These are phyloP conservation scores for Eulithis prunata DNA, from an alignment of 2,888 invertebrate genomes.

Conservation along the genomic window DNA sequence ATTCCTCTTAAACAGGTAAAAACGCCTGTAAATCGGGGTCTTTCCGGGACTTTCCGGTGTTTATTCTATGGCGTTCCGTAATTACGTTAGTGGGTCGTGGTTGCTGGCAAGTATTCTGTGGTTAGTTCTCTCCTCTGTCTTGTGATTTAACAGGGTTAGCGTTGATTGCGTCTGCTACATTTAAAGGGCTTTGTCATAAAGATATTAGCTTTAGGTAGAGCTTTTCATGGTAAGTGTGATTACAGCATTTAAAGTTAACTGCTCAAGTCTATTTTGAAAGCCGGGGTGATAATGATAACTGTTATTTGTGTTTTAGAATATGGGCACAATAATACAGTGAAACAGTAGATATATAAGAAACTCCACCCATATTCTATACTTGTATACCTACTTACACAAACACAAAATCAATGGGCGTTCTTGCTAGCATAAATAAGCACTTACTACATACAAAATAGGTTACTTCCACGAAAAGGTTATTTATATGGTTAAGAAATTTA, in stretches of 20 bases:
- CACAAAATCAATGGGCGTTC: too few relatives aligned
- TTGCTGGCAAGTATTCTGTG: constrained; percentile 11
- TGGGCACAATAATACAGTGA: too few relatives aligned
- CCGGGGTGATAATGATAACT: too few relatives aligned
- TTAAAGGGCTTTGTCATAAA: constrained; percentile 43
- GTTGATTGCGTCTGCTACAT: constrained; percentile 57
- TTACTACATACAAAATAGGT: too few relatives aligned
- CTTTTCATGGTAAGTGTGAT: background rate
- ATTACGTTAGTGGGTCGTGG: constrained; percentile 11
- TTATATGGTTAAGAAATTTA: too few relatives aligned
- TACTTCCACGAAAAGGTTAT: too few relatives aligned
- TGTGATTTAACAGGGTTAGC: constrained; percentile 59
- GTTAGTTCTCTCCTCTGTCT: constrained; percentile 37
- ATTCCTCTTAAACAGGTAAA: constrained; percentile 18
- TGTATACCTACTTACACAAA: too few relatives aligned
- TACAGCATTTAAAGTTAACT: background rate
- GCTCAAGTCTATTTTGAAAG: too few relatives aligned
- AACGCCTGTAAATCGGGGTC: constrained; percentile 11
- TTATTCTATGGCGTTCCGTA: constrained; percentile 11
- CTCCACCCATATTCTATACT: too few relatives aligned
- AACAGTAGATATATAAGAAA: too few relatives aligned
- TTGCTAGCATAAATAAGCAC: too few relatives aligned
- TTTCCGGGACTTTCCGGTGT: constrained; percentile 10
- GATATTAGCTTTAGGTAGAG: background rate
- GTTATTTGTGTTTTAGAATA: too few relatives aligned